phyloP scores from a whole-genome alignment of 2,888 invertebrate genomes.

The Linnaemya tessellans region DNA sequence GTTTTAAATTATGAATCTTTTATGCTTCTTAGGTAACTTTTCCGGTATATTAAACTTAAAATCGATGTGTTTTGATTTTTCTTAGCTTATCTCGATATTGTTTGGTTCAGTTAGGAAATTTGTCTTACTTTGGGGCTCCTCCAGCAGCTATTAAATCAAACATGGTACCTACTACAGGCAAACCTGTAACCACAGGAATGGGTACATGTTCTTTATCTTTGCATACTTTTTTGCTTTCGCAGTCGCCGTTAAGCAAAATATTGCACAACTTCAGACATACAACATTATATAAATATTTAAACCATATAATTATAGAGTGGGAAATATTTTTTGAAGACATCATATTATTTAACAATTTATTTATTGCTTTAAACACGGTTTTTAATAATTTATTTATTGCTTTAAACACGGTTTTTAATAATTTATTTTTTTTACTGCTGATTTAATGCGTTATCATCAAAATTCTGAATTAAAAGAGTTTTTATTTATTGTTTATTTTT shows the following conservation, averaged over 20 bases:
- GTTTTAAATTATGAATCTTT: too few relatives aligned
- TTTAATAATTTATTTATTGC: neutral
- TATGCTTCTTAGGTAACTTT: too few relatives aligned
- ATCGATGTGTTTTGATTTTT: too few relatives aligned
- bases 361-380: neutral
- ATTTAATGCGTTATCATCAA: slow-evolving; percentile 48
- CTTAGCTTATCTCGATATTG: too few relatives aligned
- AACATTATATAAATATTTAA: slow-evolving; percentile 38
- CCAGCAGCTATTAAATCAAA: slow-evolving; percentile 85
- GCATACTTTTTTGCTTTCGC: neutral
- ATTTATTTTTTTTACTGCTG: too few relatives aligned
- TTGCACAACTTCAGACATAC: slow-evolving; percentile 49
- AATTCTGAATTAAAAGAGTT: neutral
- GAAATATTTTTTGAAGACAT: slow-evolving; percentile 39
- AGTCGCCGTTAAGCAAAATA: neutral
- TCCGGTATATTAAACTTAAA: too few relatives aligned
- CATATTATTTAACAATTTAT: neutral
- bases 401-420: neutral
- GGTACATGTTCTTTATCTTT: neutral
- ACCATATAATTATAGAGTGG: slow-evolving; percentile 24
- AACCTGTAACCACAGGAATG: slow-evolving; percentile 84
- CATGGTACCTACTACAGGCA: slow-evolving; percentile 85
- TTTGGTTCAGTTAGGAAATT: too few relatives aligned
- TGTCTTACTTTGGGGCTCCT: slow-evolving; percentile 84
- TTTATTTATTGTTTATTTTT: neutral